These are phyloP conservation scores for Chelonoidis abingdonii DNA, from an alignment of 2,113 vertebrate genomes.

Conservation along the genomic window DNA sequence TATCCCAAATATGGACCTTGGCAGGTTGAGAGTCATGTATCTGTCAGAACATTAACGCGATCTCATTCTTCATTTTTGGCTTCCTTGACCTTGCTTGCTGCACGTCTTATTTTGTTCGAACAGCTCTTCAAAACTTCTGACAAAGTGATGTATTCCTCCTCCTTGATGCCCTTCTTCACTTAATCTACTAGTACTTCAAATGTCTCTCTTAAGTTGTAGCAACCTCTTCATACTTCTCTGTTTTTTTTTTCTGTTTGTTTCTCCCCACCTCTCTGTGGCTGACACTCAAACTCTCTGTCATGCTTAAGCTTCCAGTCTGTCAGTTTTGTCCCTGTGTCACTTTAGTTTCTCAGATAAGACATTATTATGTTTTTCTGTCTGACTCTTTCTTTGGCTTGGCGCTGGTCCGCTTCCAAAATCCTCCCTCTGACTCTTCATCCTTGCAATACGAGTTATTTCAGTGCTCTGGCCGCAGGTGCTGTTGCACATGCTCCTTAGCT, in stretches of 20 bases:
- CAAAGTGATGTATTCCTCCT: constrained; percentile 31
- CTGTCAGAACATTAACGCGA: constrained; percentile 43
- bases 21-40: constrained; percentile 44
- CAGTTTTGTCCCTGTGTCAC: not conserved
- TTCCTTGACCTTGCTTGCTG: constrained; percentile 48
- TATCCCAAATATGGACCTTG: constrained; percentile 22
- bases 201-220: not conserved
- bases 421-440: not conserved
- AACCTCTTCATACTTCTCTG: not conserved
- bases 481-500: not conserved
- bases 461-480: not conserved
- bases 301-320: constrained; percentile 12
- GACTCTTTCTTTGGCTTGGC: not conserved
- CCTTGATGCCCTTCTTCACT: not conserved
- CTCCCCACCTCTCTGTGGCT: not conserved
- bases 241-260: not conserved
- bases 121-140: constrained; percentile 23
- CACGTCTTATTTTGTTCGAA: constrained; percentile 36
- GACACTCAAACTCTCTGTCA: not conserved
- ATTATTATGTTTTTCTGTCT: not conserved
- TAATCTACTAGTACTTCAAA: constrained; percentile 1
- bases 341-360: not conserved
- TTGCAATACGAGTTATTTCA: constrained; percentile 7
- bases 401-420: not conserved
- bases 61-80: constrained; percentile 58